Base-by-base conservation (phyloP, 2,888 invertebrate species). In the Margaritifera margaritifera region DNA sequence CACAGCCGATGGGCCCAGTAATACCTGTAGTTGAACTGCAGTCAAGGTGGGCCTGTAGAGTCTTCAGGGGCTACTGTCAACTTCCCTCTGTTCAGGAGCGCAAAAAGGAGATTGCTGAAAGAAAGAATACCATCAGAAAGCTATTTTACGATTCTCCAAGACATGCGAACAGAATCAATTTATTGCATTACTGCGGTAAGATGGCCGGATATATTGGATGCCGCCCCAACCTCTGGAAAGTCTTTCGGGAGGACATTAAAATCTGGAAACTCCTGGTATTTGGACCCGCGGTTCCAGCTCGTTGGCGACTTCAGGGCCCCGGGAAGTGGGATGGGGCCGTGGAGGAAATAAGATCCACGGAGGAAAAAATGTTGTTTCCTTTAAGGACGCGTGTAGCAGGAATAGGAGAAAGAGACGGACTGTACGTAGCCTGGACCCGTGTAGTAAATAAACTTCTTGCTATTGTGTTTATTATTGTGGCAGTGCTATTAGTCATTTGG, bases 1-100 rank as follows among this genome's bases (percentile, higher is more conserved):
- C 74, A 22, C 77, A 77, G 27, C 77, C 77, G 4, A 71, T 74
- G 59, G 77, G 77, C 8, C 55, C 70, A 18, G 62, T 77, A n/a
- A 72, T 74, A 31, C 77, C 77, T 22, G 64, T 77, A 19, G 58
- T 77, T 11, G 78, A 79, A 65, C 68, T 75, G 25, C 78, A 79
- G 59, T 67, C 74, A 1, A 59, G 79, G 63, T 72, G 73, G 65
- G 74, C 74, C 5, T 62, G 72, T 6, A 64, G 68, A 19, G 75
- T 76, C 2, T 72, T 80, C 24, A 55, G 74, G 8, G 74, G 75
- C 11, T 68, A 69, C 20, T 66, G 67, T 54, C 25, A 8, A 22
- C 59, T 80, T 2, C 79, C 79, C 25, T 61, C 67, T 27, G 42
- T 60, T 6, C 3, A 24, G 42, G 64, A 68, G 31, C 52, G 68